Percentiles rank a stretch among this genome's conserved stretches.
These are phyloP conservation scores for Drosophila persimilis DNA, from an alignment of 1,140 invertebrate genomes.

Conservation along the genomic window DNA sequence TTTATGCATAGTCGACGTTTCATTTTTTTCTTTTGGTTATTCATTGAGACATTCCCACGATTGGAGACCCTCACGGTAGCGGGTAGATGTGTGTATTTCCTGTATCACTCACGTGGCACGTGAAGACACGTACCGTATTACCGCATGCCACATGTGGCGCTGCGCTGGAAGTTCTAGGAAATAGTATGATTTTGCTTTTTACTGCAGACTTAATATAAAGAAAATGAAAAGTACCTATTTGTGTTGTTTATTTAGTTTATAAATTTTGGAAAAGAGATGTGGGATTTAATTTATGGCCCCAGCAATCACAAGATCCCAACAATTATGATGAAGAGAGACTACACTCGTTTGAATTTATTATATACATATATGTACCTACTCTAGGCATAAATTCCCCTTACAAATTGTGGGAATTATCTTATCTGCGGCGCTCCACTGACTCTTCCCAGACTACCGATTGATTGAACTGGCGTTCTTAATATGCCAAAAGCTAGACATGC, in stretches of 20 bases:
- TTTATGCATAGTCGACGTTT: conserved; percentile 21
- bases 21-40: not conserved
- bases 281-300: conserved; percentile 3
- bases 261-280: conserved; percentile 9
- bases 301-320: not conserved
- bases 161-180: conserved; percentile 13
- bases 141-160: conserved; percentile 36
- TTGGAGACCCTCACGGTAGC: not conserved
- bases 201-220: not conserved
- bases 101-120: conserved; percentile 29
- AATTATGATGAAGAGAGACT: not conserved
- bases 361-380: not conserved
- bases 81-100: conserved; percentile 13
- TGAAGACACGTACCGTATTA: conserved; percentile 3
- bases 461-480: conserved; percentile 41
- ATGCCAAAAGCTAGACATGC: conserved; percentile 39
- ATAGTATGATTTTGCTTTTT: conserved; percentile 24
- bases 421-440: not conserved
- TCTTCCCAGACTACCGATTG: conserved; percentile 10
- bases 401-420: conserved; percentile 13
- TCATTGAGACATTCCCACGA: conserved; percentile 41
- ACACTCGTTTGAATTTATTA: not conserved
- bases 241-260: conserved; percentile 12
- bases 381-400: not conserved
- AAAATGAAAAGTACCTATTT: not conserved